phyloP scores from a whole-genome alignment of 2,888 invertebrate genomes.

The Tiliacea aurago region DNA sequence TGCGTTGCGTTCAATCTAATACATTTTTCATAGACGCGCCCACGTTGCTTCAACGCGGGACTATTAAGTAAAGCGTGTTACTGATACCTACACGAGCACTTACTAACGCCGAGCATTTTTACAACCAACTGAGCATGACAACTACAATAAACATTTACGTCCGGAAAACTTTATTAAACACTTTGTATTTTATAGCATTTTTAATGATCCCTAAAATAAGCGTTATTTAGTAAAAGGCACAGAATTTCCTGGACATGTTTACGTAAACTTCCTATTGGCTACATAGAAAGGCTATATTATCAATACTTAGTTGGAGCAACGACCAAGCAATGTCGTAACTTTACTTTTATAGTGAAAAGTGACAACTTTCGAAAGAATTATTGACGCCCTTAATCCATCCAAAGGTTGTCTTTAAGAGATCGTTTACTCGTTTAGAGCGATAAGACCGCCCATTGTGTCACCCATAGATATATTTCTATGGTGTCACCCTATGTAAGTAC shows the following conservation, averaged over 20 bases:
- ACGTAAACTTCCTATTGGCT: conserved; percentile 41
- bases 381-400: background rate
- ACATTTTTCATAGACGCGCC: conserved; percentile 56
- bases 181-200: conserved; percentile 3
- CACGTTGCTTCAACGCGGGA: conserved; percentile 26
- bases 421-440: too few relatives aligned
- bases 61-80: conserved; percentile 23
- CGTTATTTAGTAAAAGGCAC: conserved; percentile 11
- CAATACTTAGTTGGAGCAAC: conserved; percentile 22
- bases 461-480: too few relatives aligned
- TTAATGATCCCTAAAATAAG: background rate
- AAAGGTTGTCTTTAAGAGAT: too few relatives aligned
- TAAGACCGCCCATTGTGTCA: too few relatives aligned
- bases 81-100: conserved; percentile 18
- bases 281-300: conserved; percentile 7
- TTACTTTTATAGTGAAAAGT: conserved; percentile 29
- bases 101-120: conserved; percentile 16
- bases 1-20: conserved; percentile 38
- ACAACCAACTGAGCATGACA: conserved; percentile 54
- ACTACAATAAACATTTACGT: conserved; percentile 9
- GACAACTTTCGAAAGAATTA: conserved; percentile 39
- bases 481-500: too few relatives aligned
- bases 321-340: conserved; percentile 40
- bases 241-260: conserved; percentile 43
- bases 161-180: conserved; percentile 7